Percentiles rank a stretch among this genome's conserved stretches.
These are phyloP conservation scores for Progne subis DNA, from an alignment of 2,113 vertebrate species.

Conservation along the genomic window DNA sequence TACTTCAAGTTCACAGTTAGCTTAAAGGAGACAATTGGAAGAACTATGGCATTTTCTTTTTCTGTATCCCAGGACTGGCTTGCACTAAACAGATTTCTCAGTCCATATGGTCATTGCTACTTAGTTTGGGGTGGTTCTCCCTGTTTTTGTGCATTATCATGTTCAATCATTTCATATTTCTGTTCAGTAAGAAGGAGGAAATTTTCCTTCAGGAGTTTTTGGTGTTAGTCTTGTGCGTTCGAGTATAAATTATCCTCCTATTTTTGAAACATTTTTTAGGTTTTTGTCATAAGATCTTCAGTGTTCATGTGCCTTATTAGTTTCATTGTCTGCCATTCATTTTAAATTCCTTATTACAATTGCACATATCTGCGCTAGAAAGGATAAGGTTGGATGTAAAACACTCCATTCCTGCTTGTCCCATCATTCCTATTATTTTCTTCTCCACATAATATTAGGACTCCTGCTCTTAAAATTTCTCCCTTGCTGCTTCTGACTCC, in stretches of 20 bases:
- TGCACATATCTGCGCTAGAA: not conserved
- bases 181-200: not conserved
- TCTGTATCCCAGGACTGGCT: not conserved
- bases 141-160: not conserved
- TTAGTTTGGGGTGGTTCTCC: not conserved
- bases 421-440: not conserved
- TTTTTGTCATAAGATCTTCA: not conserved
- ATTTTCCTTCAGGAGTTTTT: not conserved
- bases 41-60: not conserved
- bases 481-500: not conserved
- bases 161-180: not conserved
- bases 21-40: not conserved
- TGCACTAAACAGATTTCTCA: not conserved
- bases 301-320: not conserved
- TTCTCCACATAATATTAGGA: not conserved
- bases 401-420: not conserved
- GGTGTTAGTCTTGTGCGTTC: not conserved
- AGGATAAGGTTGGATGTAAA: accelerated
- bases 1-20: not conserved
- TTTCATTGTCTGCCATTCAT: not conserved
- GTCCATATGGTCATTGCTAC: not conserved
- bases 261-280: not conserved
- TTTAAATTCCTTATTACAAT: not conserved
- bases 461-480: not conserved
- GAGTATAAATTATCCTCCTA: not conserved